Evolutionary conservation across 2,888 invertebrate genomes (phyloP).

Genomic region (Platerodrilus igneus): DNA sequence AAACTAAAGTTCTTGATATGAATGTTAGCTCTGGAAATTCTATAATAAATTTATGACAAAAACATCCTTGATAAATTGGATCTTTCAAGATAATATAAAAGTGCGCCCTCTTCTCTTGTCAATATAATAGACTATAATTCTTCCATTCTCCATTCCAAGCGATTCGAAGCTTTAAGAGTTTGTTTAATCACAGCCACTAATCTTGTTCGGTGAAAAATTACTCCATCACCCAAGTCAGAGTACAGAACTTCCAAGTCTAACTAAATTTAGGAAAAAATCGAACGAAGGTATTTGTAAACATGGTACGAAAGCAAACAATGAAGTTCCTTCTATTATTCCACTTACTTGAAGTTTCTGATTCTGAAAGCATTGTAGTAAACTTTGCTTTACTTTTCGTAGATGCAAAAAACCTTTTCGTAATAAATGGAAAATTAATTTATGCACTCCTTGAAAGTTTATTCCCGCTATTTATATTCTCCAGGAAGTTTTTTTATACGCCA

Average conservation of each 20-base stretch:
- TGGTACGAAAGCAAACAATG: too few species aligned
- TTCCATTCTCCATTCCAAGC: slow-evolving; percentile 33
- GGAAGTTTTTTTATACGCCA: slow-evolving; percentile 18
- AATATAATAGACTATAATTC: slow-evolving; percentile 38
- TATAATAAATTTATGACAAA: slow-evolving; percentile 29
- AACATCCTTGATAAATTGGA: slow-evolving; percentile 26
- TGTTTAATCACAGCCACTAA: slow-evolving; percentile 34
- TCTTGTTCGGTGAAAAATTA: slow-evolving; percentile 39
- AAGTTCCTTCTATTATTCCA: too few species aligned
- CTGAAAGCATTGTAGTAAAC: too few species aligned
- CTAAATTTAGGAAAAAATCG: too few species aligned
- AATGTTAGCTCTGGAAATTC: too few species aligned
- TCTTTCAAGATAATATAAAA: slow-evolving; percentile 26
- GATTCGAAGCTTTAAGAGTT: slow-evolving; percentile 27
- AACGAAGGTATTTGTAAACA: too few species aligned
- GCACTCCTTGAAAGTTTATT: slow-evolving; percentile 15
- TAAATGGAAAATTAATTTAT: slow-evolving; percentile 18
- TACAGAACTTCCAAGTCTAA: slow-evolving; percentile 41
- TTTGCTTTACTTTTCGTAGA: too few species aligned
- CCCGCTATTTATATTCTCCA: slow-evolving; percentile 13
- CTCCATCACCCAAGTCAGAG: slow-evolving; percentile 37
- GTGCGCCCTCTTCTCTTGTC: slow-evolving; percentile 31
- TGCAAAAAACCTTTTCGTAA: too few species aligned
- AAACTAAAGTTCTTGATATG: too few species aligned
- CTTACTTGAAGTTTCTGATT: too few species aligned